phyloP scores from a whole-genome alignment of 1,140 invertebrate species.

The Archivesica marissinica region DNA sequence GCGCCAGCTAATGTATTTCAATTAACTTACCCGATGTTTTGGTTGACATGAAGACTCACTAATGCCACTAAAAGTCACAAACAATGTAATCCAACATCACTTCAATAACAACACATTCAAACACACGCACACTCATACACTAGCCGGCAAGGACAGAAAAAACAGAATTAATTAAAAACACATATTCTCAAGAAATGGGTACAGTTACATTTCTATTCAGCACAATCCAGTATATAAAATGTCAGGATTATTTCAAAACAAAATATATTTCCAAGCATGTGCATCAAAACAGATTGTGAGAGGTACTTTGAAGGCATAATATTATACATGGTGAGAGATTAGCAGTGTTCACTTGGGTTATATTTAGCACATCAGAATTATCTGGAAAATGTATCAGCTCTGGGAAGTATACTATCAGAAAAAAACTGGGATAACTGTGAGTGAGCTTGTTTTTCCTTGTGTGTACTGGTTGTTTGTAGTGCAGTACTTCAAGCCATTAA shows the following conservation, averaged over 20 bases:
- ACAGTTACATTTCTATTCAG: neutral
- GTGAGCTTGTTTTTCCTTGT: no score
- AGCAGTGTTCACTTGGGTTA: neutral
- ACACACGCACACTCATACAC: neutral
- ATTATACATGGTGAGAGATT: conserved; percentile 26
- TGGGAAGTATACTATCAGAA: neutral
- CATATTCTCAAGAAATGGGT: neutral
- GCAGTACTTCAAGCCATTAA: no score
- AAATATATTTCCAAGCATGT: neutral
- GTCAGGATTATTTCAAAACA: neutral
- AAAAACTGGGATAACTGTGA: no score
- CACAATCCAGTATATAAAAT: neutral
- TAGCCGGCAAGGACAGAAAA: no score
- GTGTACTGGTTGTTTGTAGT: no score
- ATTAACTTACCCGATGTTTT: conserved; percentile 17
- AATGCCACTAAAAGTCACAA: neutral
- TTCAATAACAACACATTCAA: neutral
- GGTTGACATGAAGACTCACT: neutral
- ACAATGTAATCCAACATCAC: conserved; percentile 3
- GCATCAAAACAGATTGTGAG: neutral
- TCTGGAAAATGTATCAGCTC: neutral
- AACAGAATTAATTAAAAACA: neutral
- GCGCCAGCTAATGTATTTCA: no score
- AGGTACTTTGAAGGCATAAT: neutral
- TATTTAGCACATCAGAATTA: conserved; percentile 22